Evolutionary conservation across 2,113 vertebrate species (phyloP).

Genomic region (Lycocorax pyrrhopterus): DNA sequence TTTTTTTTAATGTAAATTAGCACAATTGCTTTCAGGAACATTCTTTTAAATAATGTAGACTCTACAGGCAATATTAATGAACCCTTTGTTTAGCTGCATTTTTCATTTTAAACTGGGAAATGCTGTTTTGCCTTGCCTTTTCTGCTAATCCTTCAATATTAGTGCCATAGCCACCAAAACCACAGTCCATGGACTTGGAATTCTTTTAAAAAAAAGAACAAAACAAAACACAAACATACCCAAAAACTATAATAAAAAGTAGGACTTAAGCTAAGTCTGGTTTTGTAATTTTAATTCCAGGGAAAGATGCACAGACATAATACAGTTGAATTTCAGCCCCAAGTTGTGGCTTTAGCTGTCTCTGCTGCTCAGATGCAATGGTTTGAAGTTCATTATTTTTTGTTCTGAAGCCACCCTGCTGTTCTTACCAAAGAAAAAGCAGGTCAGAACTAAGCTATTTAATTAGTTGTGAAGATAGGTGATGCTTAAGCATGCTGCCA

Average conservation of each 20-base stretch:
- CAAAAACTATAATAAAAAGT: not conserved
- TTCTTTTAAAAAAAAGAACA: not conserved
- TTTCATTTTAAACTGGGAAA: not conserved
- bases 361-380: not conserved
- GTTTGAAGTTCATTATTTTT: constrained; percentile 55
- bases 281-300: not conserved
- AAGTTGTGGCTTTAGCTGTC: not conserved
- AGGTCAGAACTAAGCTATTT: constrained; percentile 39
- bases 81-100: not conserved
- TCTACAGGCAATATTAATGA: not conserved
- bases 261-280: not conserved
- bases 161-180: not conserved
- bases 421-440: constrained; percentile 24
- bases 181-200: not conserved
- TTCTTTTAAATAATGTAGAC: not conserved
- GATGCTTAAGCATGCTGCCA: constrained; percentile 6
- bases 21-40: not conserved
- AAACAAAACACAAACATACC: fast-evolving
- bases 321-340: not conserved
- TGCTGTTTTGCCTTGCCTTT: not conserved
- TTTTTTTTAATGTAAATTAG: not conserved
- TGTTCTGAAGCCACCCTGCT: constrained; percentile 31
- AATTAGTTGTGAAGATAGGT: constrained; percentile 43
- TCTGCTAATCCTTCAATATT: not conserved
- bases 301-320: not conserved